phyloP scores from a whole-genome alignment of 2,888 invertebrate species.

The Tortrix viridana region DNA sequence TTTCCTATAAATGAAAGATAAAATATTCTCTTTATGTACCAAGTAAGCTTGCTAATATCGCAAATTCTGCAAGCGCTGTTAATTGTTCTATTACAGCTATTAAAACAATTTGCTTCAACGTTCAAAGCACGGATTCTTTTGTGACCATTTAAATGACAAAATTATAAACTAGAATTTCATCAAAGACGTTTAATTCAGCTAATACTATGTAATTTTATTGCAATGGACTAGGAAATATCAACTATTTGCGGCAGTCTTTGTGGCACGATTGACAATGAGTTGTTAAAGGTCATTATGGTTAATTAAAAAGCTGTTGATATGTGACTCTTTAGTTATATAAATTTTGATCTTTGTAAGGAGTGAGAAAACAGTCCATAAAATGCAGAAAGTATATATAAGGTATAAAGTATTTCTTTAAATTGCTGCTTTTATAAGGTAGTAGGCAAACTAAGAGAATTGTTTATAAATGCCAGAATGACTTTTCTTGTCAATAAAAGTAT shows the following conservation, averaged over 20 bases:
- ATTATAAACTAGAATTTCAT: slow-evolving; percentile 5
- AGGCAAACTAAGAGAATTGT: too few species aligned
- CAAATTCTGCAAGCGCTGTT: not conserved
- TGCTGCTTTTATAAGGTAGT: too few species aligned
- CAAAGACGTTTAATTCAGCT: slow-evolving; percentile 32
- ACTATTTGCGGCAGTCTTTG: slow-evolving; percentile 23
- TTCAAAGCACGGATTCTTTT: slow-evolving; percentile 4
- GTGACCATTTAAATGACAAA: not conserved
- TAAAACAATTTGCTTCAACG: slow-evolving; percentile 12
- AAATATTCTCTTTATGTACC: not conserved
- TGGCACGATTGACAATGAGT: not conserved
- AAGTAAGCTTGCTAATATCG: slow-evolving; percentile 14
- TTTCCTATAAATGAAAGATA: too few species aligned
- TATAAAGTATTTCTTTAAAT: too few species aligned
- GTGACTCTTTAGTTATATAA: not conserved
- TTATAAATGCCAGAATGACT: too few species aligned
- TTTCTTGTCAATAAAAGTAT: too few species aligned
- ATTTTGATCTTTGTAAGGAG: not conserved
- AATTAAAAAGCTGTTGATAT: not conserved
- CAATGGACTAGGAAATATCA: slow-evolving; percentile 46
- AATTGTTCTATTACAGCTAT: slow-evolving; percentile 9
- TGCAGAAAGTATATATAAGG: too few species aligned
- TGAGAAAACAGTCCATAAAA: too few species aligned
- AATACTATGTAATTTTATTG: slow-evolving; percentile 50
- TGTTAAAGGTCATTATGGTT: not conserved